Evolutionary conservation across 2,113 vertebrate species (phyloP), one percentile per base, ranked within the genome.

Genomic region (Nanger granti): DNA sequence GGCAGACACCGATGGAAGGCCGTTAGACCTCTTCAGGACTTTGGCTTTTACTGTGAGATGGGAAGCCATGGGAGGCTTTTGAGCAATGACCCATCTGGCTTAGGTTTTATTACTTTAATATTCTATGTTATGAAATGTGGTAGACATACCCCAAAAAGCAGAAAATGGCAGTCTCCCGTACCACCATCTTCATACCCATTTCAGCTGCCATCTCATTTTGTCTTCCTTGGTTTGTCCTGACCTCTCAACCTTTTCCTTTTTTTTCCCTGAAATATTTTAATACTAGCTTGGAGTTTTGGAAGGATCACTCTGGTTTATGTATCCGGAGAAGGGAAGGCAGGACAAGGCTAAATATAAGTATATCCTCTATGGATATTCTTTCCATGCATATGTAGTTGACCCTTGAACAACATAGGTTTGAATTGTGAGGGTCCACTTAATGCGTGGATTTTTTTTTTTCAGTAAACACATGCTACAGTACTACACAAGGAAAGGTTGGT

Each of bases 301-400:
- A 89, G 47, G 66, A 64, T 93, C 47, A 83, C 79, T 92, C n/a
- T 95, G 86, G 13, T 37, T 89, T 95, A n/a, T 96, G 15, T 83
- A 55, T 92, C 44, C 28, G 94, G 62, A 97, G 31, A 92, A 89
- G 26, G 26, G 73, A 37, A 86, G 76, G 59, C 69, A 83, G 47
- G 31, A 24, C 69, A 93, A 73, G 34, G 20, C 26, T 22, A 15
- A 92, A 59, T 49, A 64, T 34, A 91, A 34, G 9, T 88, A 9
- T 86, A 12, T 54, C 24, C 11, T 49, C 26, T 7, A 4, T 41
- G 28, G 29, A 79, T 34, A 47, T 90, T 95, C 88, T 92, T 18
- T 41, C 24, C 44, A 6, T 49, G 29, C 28, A 41, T 79, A 37
- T 8, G 34, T 34, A 20, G 80, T 54, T 83, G 80, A 34, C 47